Evolutionary conservation across 2,888 invertebrate genomes (phyloP), one percentile per base, ranked within the genome.

Genomic region (Caenorhabditis becei): DNA sequence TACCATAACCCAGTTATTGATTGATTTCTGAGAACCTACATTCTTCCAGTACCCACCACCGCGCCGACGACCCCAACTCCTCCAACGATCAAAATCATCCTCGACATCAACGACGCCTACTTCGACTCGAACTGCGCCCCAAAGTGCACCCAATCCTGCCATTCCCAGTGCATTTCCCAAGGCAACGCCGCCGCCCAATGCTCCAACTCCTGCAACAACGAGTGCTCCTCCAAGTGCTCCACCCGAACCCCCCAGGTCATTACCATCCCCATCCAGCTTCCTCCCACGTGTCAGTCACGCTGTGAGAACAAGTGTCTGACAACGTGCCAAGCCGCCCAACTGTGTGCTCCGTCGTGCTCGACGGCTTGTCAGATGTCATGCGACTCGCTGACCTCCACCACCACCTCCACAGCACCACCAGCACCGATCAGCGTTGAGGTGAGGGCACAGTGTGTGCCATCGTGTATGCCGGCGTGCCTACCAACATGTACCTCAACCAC

Each of bases 91-190:
- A 72, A 77, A 59, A 84, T 84, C 61, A 74, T 78, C 16, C 75
- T 85, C 23, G 82, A 85, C 62, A 83, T 85, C 71, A 83, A 80
- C 77, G 85, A 85, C 61, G 49, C 69, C 18, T 85, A 82, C 58
- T 85, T 83, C 69, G 66, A 78, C 70, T 69, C 75, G n/a, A 82
- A 84, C 47, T 85, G 85, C 56, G 75, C 70, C 18, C 70, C 54
- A 41, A 83, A 80, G 54, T 85, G 85, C 65, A 65, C 75, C 20
- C 85, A 85, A 71, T 62, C 80, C 2, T 85, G 85, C 47, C 83
- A 83, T 70, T 83, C 83, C 10, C 83, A 83, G 70, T 85, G 85
- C 58, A 75, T 85, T 63, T 81, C 81, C 1, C 81, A 85, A 75
- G 85, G 83, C 63, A 85, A 83, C 62, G 61, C 80, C 1, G 85